Conservation (phyloP, 2,888 invertebrate genomes). For the Desoria tigrina region DNA sequence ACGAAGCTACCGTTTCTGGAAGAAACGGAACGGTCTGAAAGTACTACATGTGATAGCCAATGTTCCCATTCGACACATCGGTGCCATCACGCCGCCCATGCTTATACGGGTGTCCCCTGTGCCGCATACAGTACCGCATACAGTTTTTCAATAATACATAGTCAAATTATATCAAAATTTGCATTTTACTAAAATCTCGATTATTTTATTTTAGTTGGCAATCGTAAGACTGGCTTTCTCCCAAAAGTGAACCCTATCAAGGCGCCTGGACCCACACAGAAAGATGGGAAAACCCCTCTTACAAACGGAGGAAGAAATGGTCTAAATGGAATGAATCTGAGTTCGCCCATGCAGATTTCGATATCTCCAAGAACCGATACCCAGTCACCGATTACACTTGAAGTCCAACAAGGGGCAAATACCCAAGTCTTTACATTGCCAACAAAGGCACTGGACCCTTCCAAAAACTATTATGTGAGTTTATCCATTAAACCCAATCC, state of each 20-base stretch:
- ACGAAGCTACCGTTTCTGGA: slow-evolving; percentile 54
- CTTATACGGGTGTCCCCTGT: slow-evolving; percentile 85
- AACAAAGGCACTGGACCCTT: slow-evolving; percentile 80
- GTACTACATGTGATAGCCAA: slow-evolving; percentile 70
- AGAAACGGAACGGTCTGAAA: slow-evolving; percentile 46
- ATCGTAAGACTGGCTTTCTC: slow-evolving; percentile 40
- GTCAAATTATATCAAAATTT: no score
- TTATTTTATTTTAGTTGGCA: slow-evolving; percentile 29
- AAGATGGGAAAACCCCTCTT: slow-evolving; percentile 27
- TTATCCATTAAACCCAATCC: slow-evolving; percentile 73
- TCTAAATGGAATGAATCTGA: slow-evolving; percentile 24
- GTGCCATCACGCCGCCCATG: slow-evolving; percentile 87
- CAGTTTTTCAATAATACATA: no score
- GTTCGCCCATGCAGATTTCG: slow-evolving; percentile 41
- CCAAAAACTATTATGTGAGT: slow-evolving; percentile 88
- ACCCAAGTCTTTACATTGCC: slow-evolving; percentile 81
- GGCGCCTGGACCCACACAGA: slow-evolving; percentile 51
- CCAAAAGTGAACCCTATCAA: slow-evolving; percentile 48
- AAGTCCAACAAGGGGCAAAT: slow-evolving; percentile 59
- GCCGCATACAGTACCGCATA: slow-evolving; percentile 86
- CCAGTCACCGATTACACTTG: slow-evolving; percentile 49
- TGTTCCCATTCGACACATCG: slow-evolving; percentile 86
- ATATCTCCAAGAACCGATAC: slow-evolving; percentile 43
- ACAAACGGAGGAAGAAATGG: slow-evolving; percentile 15
- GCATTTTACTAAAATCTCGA: no score